Conservation (phyloP, 2,113 vertebrate genomes). For the Seriola rivoliana region DNA sequence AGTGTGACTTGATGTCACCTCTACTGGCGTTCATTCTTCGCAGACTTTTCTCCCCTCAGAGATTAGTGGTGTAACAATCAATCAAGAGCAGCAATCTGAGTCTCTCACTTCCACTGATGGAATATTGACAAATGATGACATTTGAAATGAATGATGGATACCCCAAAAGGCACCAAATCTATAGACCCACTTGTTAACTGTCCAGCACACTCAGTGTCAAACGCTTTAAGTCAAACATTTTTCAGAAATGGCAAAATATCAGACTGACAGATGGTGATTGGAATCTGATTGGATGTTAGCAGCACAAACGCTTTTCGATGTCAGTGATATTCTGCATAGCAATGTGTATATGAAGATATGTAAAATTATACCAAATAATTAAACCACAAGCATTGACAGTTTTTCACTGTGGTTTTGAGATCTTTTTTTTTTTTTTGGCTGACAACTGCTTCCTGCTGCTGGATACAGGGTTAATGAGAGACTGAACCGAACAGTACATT, state of each 20-base stretch:
- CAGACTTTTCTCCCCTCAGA: constrained; percentile 46
- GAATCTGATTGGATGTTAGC: constrained; percentile 22
- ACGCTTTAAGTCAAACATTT: constrained; percentile 48
- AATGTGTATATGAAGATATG: not conserved
- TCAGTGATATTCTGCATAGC: not conserved
- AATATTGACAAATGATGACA: constrained; percentile 72
- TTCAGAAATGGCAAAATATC: constrained; percentile 21
- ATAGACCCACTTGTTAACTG: constrained; percentile 69
- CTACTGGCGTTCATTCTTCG: constrained; percentile 24
- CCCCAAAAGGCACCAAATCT: constrained; percentile 62
- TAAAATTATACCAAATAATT: not conserved
- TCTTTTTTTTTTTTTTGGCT: constrained; percentile 10
- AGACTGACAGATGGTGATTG: constrained; percentile 15
- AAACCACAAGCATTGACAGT: not conserved
- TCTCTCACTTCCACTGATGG: constrained; percentile 67
- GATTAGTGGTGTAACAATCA: constrained; percentile 53
- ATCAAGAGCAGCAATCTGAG: constrained; percentile 57
- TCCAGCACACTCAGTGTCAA: constrained; percentile 55
- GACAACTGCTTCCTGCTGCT: constrained; percentile 25
- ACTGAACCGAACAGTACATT: constrained; percentile 26
- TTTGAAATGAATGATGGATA: constrained; percentile 73
- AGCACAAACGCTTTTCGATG: constrained; percentile 13
- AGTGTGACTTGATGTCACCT: constrained; percentile 15
- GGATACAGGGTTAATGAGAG: constrained; percentile 21
- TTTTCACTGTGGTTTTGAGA: constrained; percentile 10